Evolutionary conservation across 30 jellyfish, hydroid and myxozoan species (phyloP).

Genomic region (Chrysaora quinquecirrha): DNA sequence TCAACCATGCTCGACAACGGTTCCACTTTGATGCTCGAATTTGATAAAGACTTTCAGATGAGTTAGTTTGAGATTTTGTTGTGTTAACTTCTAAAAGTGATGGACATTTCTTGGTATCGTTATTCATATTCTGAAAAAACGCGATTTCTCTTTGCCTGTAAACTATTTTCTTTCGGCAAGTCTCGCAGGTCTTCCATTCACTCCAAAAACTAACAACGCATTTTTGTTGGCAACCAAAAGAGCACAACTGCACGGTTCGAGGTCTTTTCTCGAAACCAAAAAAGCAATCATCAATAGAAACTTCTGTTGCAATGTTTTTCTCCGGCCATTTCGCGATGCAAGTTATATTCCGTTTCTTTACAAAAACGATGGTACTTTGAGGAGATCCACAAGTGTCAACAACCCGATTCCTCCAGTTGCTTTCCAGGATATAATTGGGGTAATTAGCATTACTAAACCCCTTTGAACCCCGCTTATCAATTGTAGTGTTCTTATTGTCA

Average conservation of each 20-base stretch:
- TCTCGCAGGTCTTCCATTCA: conserved; percentile 46
- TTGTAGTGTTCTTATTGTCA: conserved; percentile 21
- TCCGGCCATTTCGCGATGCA: conserved; percentile 61
- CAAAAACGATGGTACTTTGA: conserved; percentile 28
- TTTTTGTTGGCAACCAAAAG: conserved; percentile 57
- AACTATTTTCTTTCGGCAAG: background rate
- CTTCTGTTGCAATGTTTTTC: conserved; percentile 5
- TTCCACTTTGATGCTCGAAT: conserved; percentile 36
- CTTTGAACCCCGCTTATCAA: background rate
- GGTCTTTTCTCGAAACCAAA: background rate
- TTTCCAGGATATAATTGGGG: conserved; percentile 1
- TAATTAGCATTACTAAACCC: background rate
- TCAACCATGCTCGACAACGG: conserved; percentile 4
- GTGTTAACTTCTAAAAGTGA: conserved; percentile 18
- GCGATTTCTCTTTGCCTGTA: conserved; percentile 43
- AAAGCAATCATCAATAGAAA: conserved; percentile 28
- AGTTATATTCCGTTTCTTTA: conserved; percentile 45
- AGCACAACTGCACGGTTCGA: conserved; percentile 33
- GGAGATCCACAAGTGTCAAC: conserved; percentile 54
- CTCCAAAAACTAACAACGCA: conserved; percentile 62
- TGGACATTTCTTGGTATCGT: conserved; percentile 38
- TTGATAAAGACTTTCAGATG: background rate
- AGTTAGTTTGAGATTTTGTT: background rate
- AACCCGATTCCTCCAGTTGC: conserved; percentile 39
- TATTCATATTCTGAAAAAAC: conserved; percentile 17